These are phyloP conservation scores for Apis florea DNA, from an alignment of 1,140 invertebrate species.

Conservation along the genomic window DNA sequence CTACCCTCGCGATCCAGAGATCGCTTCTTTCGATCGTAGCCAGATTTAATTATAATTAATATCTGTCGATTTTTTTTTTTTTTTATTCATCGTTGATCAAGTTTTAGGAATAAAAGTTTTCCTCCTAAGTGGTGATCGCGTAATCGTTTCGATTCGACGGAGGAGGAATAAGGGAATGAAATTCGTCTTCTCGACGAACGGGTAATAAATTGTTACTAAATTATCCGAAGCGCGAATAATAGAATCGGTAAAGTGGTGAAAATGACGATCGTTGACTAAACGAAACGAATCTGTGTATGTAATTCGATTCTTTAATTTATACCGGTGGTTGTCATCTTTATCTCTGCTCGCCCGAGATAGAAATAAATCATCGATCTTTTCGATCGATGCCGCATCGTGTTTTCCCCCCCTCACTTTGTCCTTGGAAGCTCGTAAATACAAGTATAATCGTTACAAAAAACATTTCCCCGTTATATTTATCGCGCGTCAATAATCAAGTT, in stretches of 20 bases:
- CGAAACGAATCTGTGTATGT: neutral
- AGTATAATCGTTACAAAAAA: too few relatives aligned
- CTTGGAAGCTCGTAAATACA: too few relatives aligned
- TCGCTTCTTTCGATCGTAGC: neutral
- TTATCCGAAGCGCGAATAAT: neutral
- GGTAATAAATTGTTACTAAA: neutral
- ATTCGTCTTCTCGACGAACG: neutral
- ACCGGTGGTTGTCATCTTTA: neutral
- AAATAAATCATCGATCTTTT: neutral
- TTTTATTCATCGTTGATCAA: too few relatives aligned
- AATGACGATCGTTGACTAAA: neutral
- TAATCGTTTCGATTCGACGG: neutral
- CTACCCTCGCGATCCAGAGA: neutral
- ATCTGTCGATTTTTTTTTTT: too few relatives aligned
- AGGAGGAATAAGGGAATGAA: neutral
- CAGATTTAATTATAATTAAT: neutral
- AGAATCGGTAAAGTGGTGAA: neutral
- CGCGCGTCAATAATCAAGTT: too few relatives aligned
- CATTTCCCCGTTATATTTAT: too few relatives aligned
- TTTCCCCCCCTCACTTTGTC: too few relatives aligned
- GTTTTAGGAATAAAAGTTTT: too few relatives aligned
- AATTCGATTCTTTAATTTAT: slow-evolving; percentile 5
- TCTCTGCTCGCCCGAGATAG: neutral
- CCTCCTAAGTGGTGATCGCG: too few relatives aligned
- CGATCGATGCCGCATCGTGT: too few relatives aligned